Evolutionary conservation across 2,113 vertebrate species (phyloP), one percentile per base, ranked within the genome.

Genomic region (Gracilinanus agilis): DNA sequence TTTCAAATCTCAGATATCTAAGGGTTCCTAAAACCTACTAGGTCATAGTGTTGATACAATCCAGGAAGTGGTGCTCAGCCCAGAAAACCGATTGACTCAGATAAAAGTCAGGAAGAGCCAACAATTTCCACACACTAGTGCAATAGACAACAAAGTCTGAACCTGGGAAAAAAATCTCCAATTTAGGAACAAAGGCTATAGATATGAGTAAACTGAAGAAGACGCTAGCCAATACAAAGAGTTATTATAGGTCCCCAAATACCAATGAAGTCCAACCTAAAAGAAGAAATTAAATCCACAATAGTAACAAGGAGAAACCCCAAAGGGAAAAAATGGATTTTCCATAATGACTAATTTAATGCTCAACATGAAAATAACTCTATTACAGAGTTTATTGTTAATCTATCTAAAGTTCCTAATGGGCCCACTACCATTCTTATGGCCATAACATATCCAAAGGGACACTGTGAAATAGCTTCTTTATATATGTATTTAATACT

Each of bases 401-500:
- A 25, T 83, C 12, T 75, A 44, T 83, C 49, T 19, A 29, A 13
- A 40, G 49, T n/a, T 89, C 55, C 16, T 7, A 8, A 25, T 25
- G 93, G 56, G 27, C 40, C 44, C 90, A n/a, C 11, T 12, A 16
- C 54, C 0, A 0, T 55, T 55, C 12, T 54, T 91, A 16, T 67
- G 27, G 8, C 44, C 9, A 10, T 12, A 54, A 67, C 21, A 12
- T 24, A 8, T 16, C 21, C 24, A 75, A 10, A 93, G 91, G 56
- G 56, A 91, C 92, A 90, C 34, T 53, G 56, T 11, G 54, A 91
- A 94, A 94, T 67, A n/a, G 24, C 55, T 55, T 92, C 44, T 89
- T 61, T 88, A 3, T 56, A 55, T 54, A 88, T 53, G 27, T 75
- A 91, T 90, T 94, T 97, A 96, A 90, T 91, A 23, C 96, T 93